A percentile compares a stretch with the other conserved stretches of the same genome.
Conservation (phyloP, 2,797 vertebrate genomes). For the Crenichthys baileyi region DNA sequence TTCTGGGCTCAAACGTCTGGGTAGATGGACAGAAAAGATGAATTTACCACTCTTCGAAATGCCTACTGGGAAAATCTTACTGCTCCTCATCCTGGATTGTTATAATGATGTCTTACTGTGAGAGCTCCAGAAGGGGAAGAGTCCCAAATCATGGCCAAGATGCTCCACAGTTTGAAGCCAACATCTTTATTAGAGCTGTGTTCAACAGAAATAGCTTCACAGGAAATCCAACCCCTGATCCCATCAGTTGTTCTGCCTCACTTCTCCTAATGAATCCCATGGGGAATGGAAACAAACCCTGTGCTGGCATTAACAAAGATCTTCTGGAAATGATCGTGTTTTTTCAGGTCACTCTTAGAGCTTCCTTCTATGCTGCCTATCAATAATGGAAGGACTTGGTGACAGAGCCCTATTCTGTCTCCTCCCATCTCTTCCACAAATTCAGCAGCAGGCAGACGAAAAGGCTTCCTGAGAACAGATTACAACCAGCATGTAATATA, state of each 20-base stretch:
- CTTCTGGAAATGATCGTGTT: slow-evolving; percentile 19
- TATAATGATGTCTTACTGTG: neutral
- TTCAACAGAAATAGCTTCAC: slow-evolving; percentile 4
- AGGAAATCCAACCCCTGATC: slow-evolving; percentile 4
- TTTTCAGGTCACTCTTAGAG: slow-evolving; percentile 14
- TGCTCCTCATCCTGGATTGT: neutral
- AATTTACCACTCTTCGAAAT: neutral
- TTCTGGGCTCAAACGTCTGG: neutral
- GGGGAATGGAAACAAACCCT: slow-evolving; percentile 26
- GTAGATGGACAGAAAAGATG: neutral
- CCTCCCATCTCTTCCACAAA: slow-evolving; percentile 76
- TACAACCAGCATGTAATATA: slow-evolving; percentile 80
- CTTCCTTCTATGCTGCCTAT: slow-evolving; percentile 54
- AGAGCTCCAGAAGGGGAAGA: neutral
- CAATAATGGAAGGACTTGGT: slow-evolving; percentile 80
- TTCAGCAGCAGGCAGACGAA: slow-evolving; percentile 68
- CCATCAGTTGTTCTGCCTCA: neutral
- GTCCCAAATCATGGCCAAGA: neutral
- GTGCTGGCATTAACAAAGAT: slow-evolving; percentile 39
- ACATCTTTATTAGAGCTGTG: neutral
- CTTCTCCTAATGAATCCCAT: slow-evolving; percentile 41
- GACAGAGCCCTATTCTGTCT: slow-evolving; percentile 82
- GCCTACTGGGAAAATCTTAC: neutral
- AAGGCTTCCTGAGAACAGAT: slow-evolving; percentile 74
- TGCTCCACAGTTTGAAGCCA: neutral